Base-by-base conservation (phyloP, 37 sponge, comb jelly and placozoan species). In the Hexactinellida sp. region DNA sequence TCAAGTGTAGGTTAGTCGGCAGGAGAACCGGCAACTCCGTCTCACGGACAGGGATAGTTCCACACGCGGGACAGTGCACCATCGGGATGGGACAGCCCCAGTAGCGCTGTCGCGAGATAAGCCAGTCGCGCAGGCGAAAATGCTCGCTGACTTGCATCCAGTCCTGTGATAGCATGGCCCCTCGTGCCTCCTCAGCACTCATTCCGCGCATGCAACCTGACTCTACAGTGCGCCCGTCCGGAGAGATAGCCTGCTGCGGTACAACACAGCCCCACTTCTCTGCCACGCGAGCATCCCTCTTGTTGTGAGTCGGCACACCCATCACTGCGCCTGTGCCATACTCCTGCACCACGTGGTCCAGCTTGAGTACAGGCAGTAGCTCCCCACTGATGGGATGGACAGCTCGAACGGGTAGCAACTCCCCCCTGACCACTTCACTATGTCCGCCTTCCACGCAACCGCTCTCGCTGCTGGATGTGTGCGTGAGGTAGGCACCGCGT, bases 81-180 rank as follows among this genome's bases (percentile, higher is more conserved):
- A 86, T 86, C 23, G 87, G 87, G 84, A 86, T 86, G 23, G 87
- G 87, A 36, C 83, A 36, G n/a, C 87, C 87, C 87, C 87, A 86
- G 84, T 86, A 86, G 24, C 87, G 83, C 38, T 86, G 87, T 19
- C 87, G 83, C 21, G 87, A 86, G 21, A 86, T 83, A 16, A 86
- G 87, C 87, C 87, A 86, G 84, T 86, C 87, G 10, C 51, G 51
- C 13, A 86, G 51, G 19, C 84, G 76, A 23, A 63, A 63, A 7
- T 63, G 25, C 76, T 63, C 76, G 3, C 28, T 63, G 3, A 1
- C 76, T 21, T 63, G 25, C 3, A 63, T 63, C 76, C 76, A 83
- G 84, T 38, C 38, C 39, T 83, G 37, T 10, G 38, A 37, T 7
- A 25, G 37, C 13, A 36, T 7, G 71, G 32, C 86, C 3, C 25